Evolutionary conservation across 2,797 vertebrate species (phyloP).

Genomic region (Onychomys torridus): DNA sequence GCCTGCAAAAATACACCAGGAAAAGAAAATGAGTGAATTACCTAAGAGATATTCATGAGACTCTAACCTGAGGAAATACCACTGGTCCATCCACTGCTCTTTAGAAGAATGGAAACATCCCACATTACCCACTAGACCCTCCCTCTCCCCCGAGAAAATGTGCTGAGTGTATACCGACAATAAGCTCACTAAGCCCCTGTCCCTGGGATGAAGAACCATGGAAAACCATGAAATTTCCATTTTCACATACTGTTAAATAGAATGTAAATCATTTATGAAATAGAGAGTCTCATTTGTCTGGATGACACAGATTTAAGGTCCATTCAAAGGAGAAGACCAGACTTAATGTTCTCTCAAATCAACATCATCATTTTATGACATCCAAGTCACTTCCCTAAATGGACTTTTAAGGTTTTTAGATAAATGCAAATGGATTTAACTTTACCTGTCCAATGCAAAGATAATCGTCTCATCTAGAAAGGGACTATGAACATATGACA

Average conservation of each 20-base stretch:
- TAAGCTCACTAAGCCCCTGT: background rate
- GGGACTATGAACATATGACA: background rate
- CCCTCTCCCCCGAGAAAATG: background rate
- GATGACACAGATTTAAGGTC: conserved; percentile 30
- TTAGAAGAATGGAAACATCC: background rate
- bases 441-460: background rate
- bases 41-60: background rate
- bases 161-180: background rate
- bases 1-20: background rate
- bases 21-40: background rate
- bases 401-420: conserved; percentile 33
- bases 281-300: background rate
- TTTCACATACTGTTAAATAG: conserved; percentile 39
- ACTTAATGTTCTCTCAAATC: conserved; percentile 51
- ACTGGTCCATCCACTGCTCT: background rate
- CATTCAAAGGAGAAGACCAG: conserved; percentile 8
- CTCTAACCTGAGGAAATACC: background rate
- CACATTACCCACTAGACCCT: background rate
- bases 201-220: background rate
- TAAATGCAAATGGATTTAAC: background rate
- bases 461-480: background rate
- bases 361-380: conserved; percentile 53
- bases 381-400: conserved; percentile 12
- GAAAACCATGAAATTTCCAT: conserved; percentile 56
- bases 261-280: conserved; percentile 42